Evolutionary conservation across 1,140 invertebrate genomes (phyloP), one percentile per base, ranked within the genome.

Genomic region (Hydropsyche tenuis): DNA sequence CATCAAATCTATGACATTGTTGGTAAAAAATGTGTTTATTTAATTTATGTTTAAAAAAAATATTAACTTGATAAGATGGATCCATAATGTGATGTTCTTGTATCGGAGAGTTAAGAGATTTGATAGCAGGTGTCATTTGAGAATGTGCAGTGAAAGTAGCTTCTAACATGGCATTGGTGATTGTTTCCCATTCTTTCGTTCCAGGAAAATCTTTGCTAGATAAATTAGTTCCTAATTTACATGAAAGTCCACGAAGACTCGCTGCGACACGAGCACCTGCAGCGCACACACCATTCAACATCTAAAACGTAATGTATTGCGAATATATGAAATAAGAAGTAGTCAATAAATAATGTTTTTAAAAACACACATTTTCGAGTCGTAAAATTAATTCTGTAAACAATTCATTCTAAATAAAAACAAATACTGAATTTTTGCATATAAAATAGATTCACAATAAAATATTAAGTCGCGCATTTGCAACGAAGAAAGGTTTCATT

Each of bases 251-350:
- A 18, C 68, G 68, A 6, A 56, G 16, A 56, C 30, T 42, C n/a
- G 27, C 51, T 0, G 68, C 23, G 3, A 70, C 48, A 18, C 30
- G 48, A 1, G 68, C 68, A 12, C 68, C 27, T 4, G 68, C 68
- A 18, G 51, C 68, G 20, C 68, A 70, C 14, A 70, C 1, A 12
- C 48, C 68, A 56, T 70, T 70, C 7, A 70, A 12, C 48, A 56
- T 56, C 68, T 70, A 18, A n/a, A 7, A 20, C 5, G 1, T 2
- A 53, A 53, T 18, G 16, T 53, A n/a, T n/a, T n/a, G n/a, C n/a
- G n/a, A n/a, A n/a, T n/a, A n/a, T n/a, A n/a, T n/a, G n/a, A n/a
- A n/a, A n/a, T n/a, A n/a, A n/a, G n/a, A n/a, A n/a, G n/a, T n/a
- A n/a, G n/a, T n/a, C n/a, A n/a, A n/a, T n/a, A n/a, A n/a, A n/a